phyloP scores from a whole-genome alignment of 2,888 invertebrate genomes.

The Halictus quadricinctus region DNA sequence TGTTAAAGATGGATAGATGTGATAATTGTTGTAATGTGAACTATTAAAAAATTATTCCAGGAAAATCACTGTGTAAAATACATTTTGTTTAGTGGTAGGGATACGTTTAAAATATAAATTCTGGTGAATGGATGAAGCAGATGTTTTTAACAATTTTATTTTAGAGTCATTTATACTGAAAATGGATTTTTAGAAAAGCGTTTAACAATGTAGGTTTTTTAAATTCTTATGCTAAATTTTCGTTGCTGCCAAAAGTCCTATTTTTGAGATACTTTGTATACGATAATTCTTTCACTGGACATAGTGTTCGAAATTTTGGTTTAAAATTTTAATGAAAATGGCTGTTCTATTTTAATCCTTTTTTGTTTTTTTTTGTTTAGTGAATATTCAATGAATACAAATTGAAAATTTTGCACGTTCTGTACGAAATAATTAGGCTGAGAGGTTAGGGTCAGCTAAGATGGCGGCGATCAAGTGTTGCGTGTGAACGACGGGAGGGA shows the following conservation, averaged over 20 bases:
- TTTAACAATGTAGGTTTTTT: neutral
- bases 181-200: neutral
- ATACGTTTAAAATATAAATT: neutral
- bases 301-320: neutral
- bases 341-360: neutral
- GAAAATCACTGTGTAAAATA: neutral
- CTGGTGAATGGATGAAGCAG: neutral
- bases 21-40: neutral
- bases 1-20: constrained; percentile 1
- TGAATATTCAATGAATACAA: too few relatives aligned
- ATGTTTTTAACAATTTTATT: neutral
- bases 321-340: neutral
- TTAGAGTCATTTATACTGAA: neutral
- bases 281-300: neutral
- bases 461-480: neutral
- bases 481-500: neutral
- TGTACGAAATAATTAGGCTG: neutral
- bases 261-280: neutral
- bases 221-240: neutral
- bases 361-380: neutral
- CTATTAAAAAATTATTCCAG: neutral
- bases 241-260: neutral
- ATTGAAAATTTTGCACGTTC: neutral
- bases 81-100: neutral
- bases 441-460: neutral